Evolutionary conservation across 2,888 invertebrate species (phyloP).

Genomic region (Cistogaster globosa): DNA sequence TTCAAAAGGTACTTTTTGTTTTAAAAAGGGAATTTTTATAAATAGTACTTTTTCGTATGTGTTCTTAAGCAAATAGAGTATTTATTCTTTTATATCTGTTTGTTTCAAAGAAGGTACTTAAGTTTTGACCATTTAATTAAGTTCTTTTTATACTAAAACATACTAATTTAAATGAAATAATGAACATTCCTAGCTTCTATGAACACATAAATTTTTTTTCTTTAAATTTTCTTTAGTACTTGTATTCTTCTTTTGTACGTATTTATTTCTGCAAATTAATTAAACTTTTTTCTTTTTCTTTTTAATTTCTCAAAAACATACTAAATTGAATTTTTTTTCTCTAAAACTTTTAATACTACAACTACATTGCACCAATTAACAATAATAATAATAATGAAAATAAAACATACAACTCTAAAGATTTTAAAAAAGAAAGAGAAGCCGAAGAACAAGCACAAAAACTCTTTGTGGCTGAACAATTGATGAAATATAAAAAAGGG

Average conservation of each 20-base stretch:
- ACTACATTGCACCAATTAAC: constrained; percentile 2
- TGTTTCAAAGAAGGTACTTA: too few relatives aligned
- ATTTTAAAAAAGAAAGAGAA: constrained; percentile 82
- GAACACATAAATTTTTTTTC: background rate
- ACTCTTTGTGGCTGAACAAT: constrained; percentile 80
- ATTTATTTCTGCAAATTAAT: constrained; percentile 32
- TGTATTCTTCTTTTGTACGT: background rate
- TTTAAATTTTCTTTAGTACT: background rate
- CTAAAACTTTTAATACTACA: constrained; percentile 17
- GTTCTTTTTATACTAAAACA: too few relatives aligned
- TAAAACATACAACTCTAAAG: constrained; percentile 68
- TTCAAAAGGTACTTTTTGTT: background rate
- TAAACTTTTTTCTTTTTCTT: constrained; percentile 21
- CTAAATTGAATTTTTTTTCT: constrained; percentile 18
- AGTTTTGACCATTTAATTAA: too few relatives aligned
- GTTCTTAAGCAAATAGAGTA: too few relatives aligned
- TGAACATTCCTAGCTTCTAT: too few relatives aligned
- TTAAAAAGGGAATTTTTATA: background rate
- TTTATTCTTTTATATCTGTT: too few relatives aligned
- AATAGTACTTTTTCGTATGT: background rate
- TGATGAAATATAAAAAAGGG: constrained; percentile 73
- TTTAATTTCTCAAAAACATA: constrained; percentile 25
- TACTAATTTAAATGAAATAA: too few relatives aligned
- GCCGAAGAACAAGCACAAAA: constrained; percentile 81
- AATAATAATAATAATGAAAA: background rate